Evolutionary conservation across 1,140 invertebrate species (phyloP).

Genomic region (Bombus ignitus): DNA sequence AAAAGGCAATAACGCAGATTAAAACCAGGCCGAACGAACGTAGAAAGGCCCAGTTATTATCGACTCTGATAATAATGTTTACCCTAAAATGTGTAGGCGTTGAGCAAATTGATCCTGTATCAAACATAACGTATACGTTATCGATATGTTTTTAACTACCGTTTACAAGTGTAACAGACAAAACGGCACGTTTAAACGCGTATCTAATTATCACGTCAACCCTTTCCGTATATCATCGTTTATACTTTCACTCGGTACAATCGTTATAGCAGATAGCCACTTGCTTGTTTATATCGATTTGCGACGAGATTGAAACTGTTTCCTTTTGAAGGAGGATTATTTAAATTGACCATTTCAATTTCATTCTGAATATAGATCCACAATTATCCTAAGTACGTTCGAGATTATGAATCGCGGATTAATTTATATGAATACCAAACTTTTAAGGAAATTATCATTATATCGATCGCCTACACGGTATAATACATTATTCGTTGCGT

Average conservation of each 20-base stretch:
- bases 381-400: too few species aligned
- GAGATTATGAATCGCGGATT: too few species aligned
- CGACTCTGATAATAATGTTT: conserved; percentile 14
- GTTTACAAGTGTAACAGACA: background rate
- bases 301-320: background rate
- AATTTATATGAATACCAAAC: too few species aligned
- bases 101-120: conserved; percentile 4
- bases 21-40: background rate
- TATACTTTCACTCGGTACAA: conserved; percentile 34
- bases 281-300: background rate
- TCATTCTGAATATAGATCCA: too few species aligned
- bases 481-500: too few species aligned
- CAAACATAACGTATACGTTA: background rate
- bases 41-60: conserved; percentile 2
- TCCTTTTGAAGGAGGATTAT: background rate
- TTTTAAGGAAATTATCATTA: too few species aligned
- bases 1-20: conserved; percentile 33
- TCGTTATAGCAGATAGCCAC: background rate
- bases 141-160: background rate
- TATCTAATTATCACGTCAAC: conserved; percentile 37
- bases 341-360: too few species aligned
- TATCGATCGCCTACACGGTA: too few species aligned
- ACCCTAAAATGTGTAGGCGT: background rate
- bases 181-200: conserved; percentile 13
- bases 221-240: background rate